Evolutionary conservation across 2,113 vertebrate species (phyloP).

Genomic region (Polyodon spathula): DNA sequence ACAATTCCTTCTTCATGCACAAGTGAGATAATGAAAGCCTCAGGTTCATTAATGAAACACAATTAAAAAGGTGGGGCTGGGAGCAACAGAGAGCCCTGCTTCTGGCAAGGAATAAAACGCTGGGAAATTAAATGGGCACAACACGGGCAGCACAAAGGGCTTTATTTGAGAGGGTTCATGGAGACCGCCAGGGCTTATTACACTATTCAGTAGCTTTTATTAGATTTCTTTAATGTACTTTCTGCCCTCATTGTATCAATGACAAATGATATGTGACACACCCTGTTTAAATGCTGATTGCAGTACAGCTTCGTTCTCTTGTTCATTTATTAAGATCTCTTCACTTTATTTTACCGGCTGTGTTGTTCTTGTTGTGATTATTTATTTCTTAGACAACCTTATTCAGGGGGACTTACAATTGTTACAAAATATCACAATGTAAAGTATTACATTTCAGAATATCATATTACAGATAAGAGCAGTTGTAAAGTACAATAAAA

Average conservation of each 20-base stretch:
- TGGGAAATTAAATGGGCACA: constrained; percentile 39
- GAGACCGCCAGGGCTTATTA: constrained; percentile 57
- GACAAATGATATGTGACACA: constrained; percentile 11
- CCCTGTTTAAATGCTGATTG: no score
- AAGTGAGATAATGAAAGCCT: constrained; percentile 59
- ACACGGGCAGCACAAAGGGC: constrained; percentile 35
- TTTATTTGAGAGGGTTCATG: constrained; percentile 48
- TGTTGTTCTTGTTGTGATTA: no score
- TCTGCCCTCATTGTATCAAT: constrained; percentile 26
- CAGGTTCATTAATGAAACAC: constrained; percentile 65
- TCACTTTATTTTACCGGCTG: no score
- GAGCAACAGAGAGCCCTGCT: constrained; percentile 28
- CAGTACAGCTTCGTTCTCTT: no score
- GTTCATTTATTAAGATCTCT: no score
- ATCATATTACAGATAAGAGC: no score
- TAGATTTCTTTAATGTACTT: constrained; percentile 47
- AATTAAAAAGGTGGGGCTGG: constrained; percentile 47
- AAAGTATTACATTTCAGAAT: no score
- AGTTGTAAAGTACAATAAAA: no score
- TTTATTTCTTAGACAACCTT: no score
- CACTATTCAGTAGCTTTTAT: constrained; percentile 58
- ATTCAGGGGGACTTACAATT: no score
- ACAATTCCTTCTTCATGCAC: constrained; percentile 31
- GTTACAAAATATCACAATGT: no score
- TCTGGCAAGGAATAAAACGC: constrained; percentile 32